Conservation (phyloP, 1,140 invertebrate species). For the Calliphora vicina region DNA sequence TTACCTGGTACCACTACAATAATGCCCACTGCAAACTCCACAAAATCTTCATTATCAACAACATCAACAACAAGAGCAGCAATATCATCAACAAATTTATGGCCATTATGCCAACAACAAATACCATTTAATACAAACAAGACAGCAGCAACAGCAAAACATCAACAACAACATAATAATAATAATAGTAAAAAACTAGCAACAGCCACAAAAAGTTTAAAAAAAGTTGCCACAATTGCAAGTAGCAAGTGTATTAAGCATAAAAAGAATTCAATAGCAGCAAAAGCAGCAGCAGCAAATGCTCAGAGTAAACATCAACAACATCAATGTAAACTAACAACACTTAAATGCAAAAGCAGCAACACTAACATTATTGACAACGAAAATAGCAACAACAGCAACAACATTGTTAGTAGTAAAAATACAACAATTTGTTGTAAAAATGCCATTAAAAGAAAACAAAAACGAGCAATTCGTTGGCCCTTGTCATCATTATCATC, state of each 20-base stretch:
- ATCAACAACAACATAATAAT: neutral
- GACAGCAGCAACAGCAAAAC: neutral
- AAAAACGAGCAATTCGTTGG: neutral
- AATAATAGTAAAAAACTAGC: neutral
- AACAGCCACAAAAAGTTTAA: neutral
- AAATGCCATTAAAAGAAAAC: neutral
- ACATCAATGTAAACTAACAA: constrained; percentile 20
- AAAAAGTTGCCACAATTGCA: neutral
- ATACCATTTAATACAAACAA: neutral
- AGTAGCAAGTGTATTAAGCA: constrained; percentile 1
- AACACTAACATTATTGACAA: constrained; percentile 21
- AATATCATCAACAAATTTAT: neutral
- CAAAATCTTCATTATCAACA: neutral
- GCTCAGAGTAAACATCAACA: constrained; percentile 18
- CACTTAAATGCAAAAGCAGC: constrained; percentile 11
- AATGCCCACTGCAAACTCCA: neutral
- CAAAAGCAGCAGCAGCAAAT: constrained; percentile 13
- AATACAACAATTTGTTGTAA: constrained; percentile 18
- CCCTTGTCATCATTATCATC: neutral
- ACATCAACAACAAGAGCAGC: neutral
- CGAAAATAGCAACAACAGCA: constrained; percentile 15
- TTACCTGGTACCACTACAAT: neutral
- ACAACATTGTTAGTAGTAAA: constrained; percentile 15
- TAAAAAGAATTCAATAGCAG: constrained; percentile 21
- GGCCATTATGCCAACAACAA: neutral